Base-by-base conservation (phyloP, 92 coral and sea anemone species). In the Palythoa grandis region DNA sequence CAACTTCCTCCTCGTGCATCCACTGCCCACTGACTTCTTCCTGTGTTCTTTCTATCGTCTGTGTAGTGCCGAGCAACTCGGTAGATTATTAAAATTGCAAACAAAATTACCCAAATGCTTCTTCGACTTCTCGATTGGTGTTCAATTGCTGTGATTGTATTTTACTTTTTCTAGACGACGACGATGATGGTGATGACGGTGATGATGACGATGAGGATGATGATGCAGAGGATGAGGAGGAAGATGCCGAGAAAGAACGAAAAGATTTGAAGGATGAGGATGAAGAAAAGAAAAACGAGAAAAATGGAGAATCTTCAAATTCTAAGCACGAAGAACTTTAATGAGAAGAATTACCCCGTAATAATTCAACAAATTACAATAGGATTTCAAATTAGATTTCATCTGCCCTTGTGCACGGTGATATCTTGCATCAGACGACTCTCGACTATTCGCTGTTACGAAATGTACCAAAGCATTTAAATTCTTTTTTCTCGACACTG, bases 161-260 rank as follows among this genome's bases (percentile, higher is more conserved):
- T 85, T 73, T 91, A 74, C 82, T 84, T 61, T 83, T 80, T 75
- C 35, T 70, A 89, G 91, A 90, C 83, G 91, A 86, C 1, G 87
- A 82, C 0, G 91, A 85, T 0, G 90, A 84, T 0, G 94, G 87
- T 25, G 92, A 91, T 7, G 95, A 86, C 3, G 50, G 0, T 3
- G 50, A 43, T 43, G 61, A 56, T 56, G 16, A 56, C 1, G 61
- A 12, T 24, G 65, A 86, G 6, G 84, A 77, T 7, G 85, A 79
- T 47, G 85, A 86, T 23, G 72, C 19, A 16, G 85, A 89, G n/a
- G 72, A 86, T 19, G 78, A 68, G 68, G 82, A 79, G 25, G 87
- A 87, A 23, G 22, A 69, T 47, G 67, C 60, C 61, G 83, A 74
- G 58, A 56, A 50, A 35, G 88, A 57, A 11, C 20, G 25, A 43